phyloP scores from a whole-genome alignment of 2,797 vertebrate genomes.

The Sandelia bainsii region DNA sequence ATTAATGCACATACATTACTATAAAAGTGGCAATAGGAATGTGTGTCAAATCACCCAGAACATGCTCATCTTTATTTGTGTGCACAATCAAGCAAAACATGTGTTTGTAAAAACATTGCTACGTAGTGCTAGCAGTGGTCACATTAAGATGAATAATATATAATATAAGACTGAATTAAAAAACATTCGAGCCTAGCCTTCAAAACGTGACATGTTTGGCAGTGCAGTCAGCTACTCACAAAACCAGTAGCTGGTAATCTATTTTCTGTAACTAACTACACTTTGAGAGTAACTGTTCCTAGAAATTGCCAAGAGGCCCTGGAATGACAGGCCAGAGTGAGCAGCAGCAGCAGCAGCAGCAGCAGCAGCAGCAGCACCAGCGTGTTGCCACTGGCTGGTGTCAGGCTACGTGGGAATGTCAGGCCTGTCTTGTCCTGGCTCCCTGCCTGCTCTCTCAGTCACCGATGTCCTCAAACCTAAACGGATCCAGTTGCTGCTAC shows the following conservation, averaged over 20 bases:
- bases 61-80: neutral
- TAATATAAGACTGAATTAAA: neutral
- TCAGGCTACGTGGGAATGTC: slow-evolving; percentile 78
- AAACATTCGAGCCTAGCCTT: neutral
- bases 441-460: slow-evolving; percentile 78
- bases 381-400: slow-evolving; percentile 70
- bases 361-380: slow-evolving; percentile 31
- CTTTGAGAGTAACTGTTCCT: slow-evolving; percentile 29
- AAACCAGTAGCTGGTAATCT: slow-evolving; percentile 3
- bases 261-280: slow-evolving; percentile 34
- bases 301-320: slow-evolving; percentile 39
- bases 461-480: slow-evolving; percentile 78
- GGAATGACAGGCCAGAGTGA: slow-evolving; percentile 45
- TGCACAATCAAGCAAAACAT: neutral
- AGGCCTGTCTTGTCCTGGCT: slow-evolving; percentile 75
- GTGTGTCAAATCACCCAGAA: too few species aligned
- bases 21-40: neutral
- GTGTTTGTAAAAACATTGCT: neutral
- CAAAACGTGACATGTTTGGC: neutral
- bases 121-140: neutral
- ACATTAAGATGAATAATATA: neutral
- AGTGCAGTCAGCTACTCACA: neutral
- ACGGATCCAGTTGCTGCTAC: slow-evolving; percentile 79
- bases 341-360: slow-evolving; percentile 41
- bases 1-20: neutral